These are phyloP conservation scores for Eustalomyia histrio DNA, from an alignment of 2,888 invertebrate genomes.

Conservation along the genomic window DNA sequence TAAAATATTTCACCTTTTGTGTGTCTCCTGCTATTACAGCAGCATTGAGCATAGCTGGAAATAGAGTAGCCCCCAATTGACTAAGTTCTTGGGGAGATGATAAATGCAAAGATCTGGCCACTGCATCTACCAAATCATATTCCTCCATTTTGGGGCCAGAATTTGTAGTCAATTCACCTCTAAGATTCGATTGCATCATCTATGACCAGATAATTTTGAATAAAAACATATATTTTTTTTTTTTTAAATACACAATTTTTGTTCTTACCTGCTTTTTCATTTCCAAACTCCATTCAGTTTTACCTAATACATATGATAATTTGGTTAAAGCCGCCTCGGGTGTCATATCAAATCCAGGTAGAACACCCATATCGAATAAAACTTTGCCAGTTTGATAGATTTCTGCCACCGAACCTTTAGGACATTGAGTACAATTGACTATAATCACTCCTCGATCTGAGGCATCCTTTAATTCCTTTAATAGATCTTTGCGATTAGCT, in stretches of 20 bases:
- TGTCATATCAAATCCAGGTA: constrained; percentile 82
- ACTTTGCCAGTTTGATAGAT: constrained; percentile 92
- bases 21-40: constrained; percentile 82
- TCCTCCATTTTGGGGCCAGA: constrained; percentile 76
- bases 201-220: constrained; percentile 70
- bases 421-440: constrained; percentile 95
- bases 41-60: constrained; percentile 85
- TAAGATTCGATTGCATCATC: constrained; percentile 88
- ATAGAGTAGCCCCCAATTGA: constrained; percentile 82
- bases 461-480: constrained; percentile 86
- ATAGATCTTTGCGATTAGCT: constrained; percentile 88
- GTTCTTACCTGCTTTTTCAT: constrained; percentile 83
- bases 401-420: constrained; percentile 88
- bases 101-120: constrained; percentile 82
- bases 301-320: constrained; percentile 92
- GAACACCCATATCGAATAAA: constrained; percentile 74
- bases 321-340: constrained; percentile 96
- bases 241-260: neutral
- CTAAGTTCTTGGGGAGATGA: constrained; percentile 81
- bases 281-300: constrained; percentile 84
- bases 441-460: constrained; percentile 89
- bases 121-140: constrained; percentile 82
- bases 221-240: neutral
- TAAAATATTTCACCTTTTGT: constrained; percentile 78
- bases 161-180: constrained; percentile 87